phyloP scores from a whole-genome alignment of 2,797 vertebrate genomes.

The Melopsittacus undulatus region DNA sequence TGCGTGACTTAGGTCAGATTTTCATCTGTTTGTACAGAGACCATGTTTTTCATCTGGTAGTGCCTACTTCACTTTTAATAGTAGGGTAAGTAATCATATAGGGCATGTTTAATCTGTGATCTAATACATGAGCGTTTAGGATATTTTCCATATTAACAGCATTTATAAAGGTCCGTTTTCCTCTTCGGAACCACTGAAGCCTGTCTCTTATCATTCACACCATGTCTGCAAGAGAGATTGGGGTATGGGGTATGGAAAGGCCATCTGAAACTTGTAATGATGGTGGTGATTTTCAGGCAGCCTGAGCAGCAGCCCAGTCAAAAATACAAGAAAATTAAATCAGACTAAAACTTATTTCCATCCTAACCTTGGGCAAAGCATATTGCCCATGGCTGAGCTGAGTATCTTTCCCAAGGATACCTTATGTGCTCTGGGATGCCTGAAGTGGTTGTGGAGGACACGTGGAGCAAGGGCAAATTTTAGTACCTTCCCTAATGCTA shows the following conservation, averaged over 20 bases:
- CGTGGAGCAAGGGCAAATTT: not conserved
- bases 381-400: not conserved
- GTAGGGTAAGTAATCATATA: not conserved
- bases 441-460: not conserved
- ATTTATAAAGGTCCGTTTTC: not conserved
- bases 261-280: not conserved
- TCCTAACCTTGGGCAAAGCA: not conserved
- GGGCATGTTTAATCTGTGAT: slow-evolving; percentile 19
- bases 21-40: slow-evolving; percentile 10
- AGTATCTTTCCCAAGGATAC: not conserved
- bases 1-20: not conserved
- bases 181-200: not conserved
- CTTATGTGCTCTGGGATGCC: not conserved
- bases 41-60: not conserved
- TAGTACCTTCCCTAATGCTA: not conserved
- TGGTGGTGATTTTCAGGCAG: not conserved
- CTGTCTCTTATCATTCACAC: not conserved
- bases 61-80: not conserved
- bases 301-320: not conserved
- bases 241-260: not conserved
- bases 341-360: not conserved
- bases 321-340: not conserved
- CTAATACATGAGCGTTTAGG: not conserved
- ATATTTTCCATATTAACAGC: not conserved
- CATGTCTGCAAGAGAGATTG: not conserved